Evolutionary conservation across 1,140 invertebrate species (phyloP).

Genomic region (Wiebesia pumilae): DNA sequence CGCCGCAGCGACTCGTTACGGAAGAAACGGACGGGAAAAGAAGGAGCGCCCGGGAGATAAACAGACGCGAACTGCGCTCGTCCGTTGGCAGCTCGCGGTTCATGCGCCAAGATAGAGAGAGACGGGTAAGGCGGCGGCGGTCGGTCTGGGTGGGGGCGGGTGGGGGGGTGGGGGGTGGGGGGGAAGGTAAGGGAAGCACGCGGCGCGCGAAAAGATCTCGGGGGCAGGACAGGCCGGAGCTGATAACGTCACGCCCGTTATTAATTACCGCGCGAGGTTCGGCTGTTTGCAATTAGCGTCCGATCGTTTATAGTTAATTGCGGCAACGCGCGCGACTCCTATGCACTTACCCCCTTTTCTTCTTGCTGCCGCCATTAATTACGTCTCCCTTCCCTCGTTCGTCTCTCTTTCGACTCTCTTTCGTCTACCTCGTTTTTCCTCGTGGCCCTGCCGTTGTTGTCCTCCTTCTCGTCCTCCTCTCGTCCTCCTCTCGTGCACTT

Average conservation of each 20-base stretch:
- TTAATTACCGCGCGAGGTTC: conserved; percentile 66
- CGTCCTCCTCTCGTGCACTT: neutral
- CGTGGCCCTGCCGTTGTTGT: conserved; percentile 14
- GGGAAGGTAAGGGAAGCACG: neutral
- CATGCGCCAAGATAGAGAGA: neutral
- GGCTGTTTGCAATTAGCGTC: conserved; percentile 70
- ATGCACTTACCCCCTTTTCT: conserved; percentile 57
- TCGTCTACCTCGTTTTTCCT: neutral
- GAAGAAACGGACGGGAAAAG: conserved; percentile 48
- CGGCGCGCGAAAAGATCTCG: conserved; percentile 49
- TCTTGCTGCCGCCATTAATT: conserved; percentile 65
- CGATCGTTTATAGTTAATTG: conserved; percentile 70
- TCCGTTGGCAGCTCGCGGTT: neutral
- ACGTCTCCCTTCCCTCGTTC: conserved; percentile 49
- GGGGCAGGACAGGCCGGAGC: conserved; percentile 51
- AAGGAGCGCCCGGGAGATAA: conserved; percentile 13
- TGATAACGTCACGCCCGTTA: conserved; percentile 68
- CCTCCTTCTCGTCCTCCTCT: neutral
- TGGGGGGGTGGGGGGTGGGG: neutral
- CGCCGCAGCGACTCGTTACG: conserved; percentile 56
- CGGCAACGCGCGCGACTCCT: conserved; percentile 56
- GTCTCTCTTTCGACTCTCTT: conserved; percentile 14
- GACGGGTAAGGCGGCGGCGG: neutral
- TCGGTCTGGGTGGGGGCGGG: neutral
- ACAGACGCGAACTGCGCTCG: neutral